Conservation (phyloP, 2,797 vertebrate species). For the Cossypha heuglini region DNA sequence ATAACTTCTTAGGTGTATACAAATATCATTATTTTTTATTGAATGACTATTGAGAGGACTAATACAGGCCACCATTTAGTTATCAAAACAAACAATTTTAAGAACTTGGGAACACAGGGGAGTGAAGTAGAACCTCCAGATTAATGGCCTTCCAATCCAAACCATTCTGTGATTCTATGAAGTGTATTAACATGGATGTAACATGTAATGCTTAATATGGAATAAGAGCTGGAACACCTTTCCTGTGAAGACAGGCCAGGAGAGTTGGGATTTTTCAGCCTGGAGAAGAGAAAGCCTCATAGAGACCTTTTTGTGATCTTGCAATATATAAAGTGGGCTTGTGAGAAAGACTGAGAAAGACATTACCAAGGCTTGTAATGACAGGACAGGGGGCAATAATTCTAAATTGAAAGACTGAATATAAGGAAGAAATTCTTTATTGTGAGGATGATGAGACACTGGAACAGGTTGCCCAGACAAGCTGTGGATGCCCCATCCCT, state of each 20-base stretch:
- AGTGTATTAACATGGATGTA: neutral
- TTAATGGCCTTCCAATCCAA: neutral
- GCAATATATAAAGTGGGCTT: neutral
- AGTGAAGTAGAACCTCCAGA: neutral
- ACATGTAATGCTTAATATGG: neutral
- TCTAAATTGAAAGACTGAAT: neutral
- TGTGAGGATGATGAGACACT: neutral
- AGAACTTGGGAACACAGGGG: neutral
- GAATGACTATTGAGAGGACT: neutral
- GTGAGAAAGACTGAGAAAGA: neutral
- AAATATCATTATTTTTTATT: neutral
- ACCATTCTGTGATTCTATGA: neutral
- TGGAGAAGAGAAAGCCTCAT: neutral
- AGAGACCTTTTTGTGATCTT: neutral
- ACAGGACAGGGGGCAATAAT: neutral
- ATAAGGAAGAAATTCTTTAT: neutral
- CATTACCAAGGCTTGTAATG: neutral
- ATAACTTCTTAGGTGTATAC: neutral
- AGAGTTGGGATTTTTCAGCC: neutral
- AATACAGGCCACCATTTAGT: neutral
- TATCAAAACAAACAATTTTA: neutral
- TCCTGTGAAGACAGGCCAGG: neutral
- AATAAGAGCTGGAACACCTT: neutral
- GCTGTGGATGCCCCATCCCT: neutral
- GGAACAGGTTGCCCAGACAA: neutral